Evolutionary conservation across 2,888 invertebrate species (phyloP), one percentile per base, ranked within the genome.

Genomic region (Liodrosophila aerea): DNA sequence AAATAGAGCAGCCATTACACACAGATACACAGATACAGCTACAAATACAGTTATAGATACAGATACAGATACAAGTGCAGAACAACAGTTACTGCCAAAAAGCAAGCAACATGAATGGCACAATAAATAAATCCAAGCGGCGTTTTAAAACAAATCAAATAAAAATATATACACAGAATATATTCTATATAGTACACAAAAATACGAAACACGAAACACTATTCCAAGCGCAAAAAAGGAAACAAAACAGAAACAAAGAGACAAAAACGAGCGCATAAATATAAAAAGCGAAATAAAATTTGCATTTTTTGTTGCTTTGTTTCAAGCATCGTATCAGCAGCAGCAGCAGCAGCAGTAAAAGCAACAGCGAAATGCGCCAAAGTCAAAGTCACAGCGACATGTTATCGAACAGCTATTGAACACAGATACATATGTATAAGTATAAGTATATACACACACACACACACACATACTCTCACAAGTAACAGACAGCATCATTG

Each of bases 121-220:
- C 70, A 67, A 76, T 80, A 78, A 83, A 78, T 78, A 78, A 78
- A 78, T 76, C 76, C 57, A 40, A 76, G 70, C 83, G 73, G 36
- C 70, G 52, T 64, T 78, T 62, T 57, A 76, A 81, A 76, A 80
- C 68, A 80, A 78, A 80, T 61, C 71, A 60, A 83, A 50, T 50
- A 54, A 54, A 30, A 15, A 8, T 5, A 45, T 22, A 22, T 22
- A 22, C 22, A 22, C 2, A 22, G 5, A 22, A 22, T 22, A 22
- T 4, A 22, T 4, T 2, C 22, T 5, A 22, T 4, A 22, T 4
- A 5, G 3, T 5, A 22, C 2, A 41, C 16, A 39, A 30, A 15
- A 53, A 36, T 5, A 34, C 45, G 7, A 56, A 40, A 16, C 62
- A 50, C 34, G 54, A 50, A 30, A 27, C 49, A 60, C 45, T 49